phyloP scores from a whole-genome alignment of 2,113 vertebrate species.

The Cinclus cinclus region DNA sequence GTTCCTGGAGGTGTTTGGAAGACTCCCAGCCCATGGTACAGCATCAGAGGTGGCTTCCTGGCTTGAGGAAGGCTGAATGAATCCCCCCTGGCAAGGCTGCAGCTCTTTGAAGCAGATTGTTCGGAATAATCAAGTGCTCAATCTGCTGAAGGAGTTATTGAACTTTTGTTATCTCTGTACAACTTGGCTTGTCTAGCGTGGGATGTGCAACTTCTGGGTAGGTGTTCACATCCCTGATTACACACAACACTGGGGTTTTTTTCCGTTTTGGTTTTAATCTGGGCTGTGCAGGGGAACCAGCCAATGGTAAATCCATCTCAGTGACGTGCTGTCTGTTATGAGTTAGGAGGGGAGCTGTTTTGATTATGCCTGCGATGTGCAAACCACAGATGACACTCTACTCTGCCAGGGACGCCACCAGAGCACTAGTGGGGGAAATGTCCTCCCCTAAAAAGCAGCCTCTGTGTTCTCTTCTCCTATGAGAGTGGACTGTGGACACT shows the following conservation, averaged over 20 bases:
- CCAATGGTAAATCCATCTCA: background rate
- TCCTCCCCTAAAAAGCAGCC: background rate
- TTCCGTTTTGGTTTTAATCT: background rate
- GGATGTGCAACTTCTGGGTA: background rate
- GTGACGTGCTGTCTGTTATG: background rate
- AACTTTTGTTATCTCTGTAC: conserved; percentile 40
- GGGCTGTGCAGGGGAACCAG: background rate
- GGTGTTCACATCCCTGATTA: background rate
- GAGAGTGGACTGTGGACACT: background rate
- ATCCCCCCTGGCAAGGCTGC: background rate
- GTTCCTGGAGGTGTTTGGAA: background rate
- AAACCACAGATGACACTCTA: background rate
- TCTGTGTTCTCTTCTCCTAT: background rate
- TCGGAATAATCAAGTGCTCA: background rate
- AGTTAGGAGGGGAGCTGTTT: background rate
- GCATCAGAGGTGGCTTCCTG: background rate
- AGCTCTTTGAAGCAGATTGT: conserved; percentile 30
- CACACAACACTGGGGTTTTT: background rate
- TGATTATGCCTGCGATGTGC: background rate
- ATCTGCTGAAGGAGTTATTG: conserved; percentile 47
- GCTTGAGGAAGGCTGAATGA: background rate
- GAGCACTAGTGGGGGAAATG: background rate
- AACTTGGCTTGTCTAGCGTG: background rate
- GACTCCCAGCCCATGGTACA: background rate
- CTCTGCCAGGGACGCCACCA: background rate